Conservation (phyloP, 1,140 invertebrate genomes). For the Paralvinella palmiformis region DNA sequence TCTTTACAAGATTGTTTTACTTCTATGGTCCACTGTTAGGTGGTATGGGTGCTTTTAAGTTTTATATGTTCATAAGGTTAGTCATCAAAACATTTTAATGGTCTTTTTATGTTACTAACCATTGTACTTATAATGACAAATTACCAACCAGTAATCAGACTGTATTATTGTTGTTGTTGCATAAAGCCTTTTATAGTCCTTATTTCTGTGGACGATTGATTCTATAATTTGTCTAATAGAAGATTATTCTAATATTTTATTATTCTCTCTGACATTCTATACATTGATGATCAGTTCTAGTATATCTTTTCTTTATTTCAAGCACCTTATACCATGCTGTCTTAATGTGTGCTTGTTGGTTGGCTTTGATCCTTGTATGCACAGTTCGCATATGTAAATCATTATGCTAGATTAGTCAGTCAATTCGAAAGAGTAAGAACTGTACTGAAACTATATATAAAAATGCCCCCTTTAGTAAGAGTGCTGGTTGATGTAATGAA, state of each 20-base stretch:
- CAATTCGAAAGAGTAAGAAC: no score
- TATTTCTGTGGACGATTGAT: constrained; percentile 19
- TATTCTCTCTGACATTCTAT: no score
- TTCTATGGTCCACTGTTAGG: constrained; percentile 16
- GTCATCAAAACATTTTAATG: background rate
- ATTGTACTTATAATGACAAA: background rate
- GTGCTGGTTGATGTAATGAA: no score
- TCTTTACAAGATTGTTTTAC: constrained; percentile 23
- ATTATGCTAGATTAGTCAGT: no score
- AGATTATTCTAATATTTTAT: background rate
- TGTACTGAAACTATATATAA: no score
- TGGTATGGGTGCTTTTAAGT: constrained; percentile 9
- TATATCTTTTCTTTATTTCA: no score
- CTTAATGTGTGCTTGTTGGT: no score
- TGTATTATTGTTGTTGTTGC: background rate
- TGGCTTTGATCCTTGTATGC: no score
- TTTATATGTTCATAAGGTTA: constrained; percentile 21
- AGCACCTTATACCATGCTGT: no score
- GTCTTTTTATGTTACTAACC: background rate
- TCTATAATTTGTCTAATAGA: background rate
- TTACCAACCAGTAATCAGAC: background rate
- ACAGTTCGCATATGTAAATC: no score
- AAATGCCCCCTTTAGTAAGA: no score
- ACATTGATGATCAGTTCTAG: no score
- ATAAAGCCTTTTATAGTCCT: background rate